These are phyloP conservation scores for Sitta europaea DNA, from an alignment of 2,113 vertebrate species.

Conservation along the genomic window DNA sequence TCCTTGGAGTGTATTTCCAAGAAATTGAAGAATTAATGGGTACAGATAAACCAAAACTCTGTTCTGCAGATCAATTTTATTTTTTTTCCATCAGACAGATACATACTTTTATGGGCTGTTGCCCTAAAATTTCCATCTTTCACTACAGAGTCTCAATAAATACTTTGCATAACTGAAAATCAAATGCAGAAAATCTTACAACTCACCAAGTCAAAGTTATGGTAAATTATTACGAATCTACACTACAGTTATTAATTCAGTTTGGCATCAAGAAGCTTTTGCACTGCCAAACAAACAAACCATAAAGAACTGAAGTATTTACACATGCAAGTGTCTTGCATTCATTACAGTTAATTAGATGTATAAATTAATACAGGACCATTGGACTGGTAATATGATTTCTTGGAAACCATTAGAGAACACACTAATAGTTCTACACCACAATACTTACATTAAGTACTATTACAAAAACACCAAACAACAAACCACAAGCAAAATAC, in stretches of 20 bases:
- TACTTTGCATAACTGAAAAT: not conserved
- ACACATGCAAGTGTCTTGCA: not conserved
- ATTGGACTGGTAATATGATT: not conserved
- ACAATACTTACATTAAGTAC: not conserved
- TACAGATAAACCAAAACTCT: not conserved
- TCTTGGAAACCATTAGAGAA: not conserved
- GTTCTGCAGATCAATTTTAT: not conserved
- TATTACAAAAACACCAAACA: not conserved
- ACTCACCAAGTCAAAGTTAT: not conserved
- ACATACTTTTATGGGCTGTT: not conserved
- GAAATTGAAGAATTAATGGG: not conserved
- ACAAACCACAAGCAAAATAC: rapidly evolving
- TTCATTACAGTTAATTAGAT: not conserved
- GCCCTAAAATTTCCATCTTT: not conserved
- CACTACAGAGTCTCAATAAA: not conserved
- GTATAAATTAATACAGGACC: not conserved
- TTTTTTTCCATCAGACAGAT: not conserved
- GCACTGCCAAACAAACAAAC: not conserved
- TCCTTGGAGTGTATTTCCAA: not conserved
- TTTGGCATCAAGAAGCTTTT: not conserved
- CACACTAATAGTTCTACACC: not conserved
- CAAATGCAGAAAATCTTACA: not conserved
- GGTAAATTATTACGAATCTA: not conserved
- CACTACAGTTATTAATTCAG: not conserved
- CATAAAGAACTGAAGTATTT: not conserved